Evolutionary conservation across 2,888 invertebrate species (phyloP).

Genomic region (Agrenia bidenticulata): DNA sequence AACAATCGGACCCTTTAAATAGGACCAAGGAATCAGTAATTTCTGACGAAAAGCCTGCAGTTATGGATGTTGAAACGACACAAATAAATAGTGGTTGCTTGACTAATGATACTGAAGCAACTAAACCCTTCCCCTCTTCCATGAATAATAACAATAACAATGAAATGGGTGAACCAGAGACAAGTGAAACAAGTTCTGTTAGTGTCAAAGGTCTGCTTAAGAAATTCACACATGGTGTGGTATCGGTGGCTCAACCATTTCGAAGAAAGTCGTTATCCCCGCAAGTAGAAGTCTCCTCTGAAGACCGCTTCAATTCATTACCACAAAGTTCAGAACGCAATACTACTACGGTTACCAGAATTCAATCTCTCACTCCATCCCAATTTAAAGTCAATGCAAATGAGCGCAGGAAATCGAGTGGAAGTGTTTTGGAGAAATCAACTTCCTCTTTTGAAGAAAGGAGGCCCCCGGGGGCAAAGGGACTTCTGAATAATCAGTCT

Average conservation of each 20-base stretch:
- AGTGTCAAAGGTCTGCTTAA: constrained; percentile 4
- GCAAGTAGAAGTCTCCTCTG: too few species aligned
- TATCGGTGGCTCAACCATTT: neutral
- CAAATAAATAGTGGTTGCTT: neutral
- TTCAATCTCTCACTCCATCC: too few species aligned
- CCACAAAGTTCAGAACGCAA: too few species aligned
- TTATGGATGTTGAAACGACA: constrained; percentile 8
- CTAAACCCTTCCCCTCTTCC: neutral
- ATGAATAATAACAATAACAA: neutral
- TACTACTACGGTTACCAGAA: too few species aligned
- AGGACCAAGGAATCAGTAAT: neutral
- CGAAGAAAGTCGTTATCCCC: neutral
- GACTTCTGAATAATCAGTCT: too few species aligned
- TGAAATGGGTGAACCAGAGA: neutral
- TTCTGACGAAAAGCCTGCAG: neutral
- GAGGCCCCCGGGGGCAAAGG: too few species aligned
- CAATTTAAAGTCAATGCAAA: too few species aligned
- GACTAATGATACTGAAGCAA: neutral
- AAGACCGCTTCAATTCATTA: too few species aligned
- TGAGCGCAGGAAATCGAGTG: too few species aligned
- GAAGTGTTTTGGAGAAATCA: too few species aligned
- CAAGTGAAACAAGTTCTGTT: neutral
- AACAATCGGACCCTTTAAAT: too few species aligned
- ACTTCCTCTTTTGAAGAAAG: too few species aligned
- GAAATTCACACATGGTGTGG: neutral